Percentiles rank a stretch among this genome's conserved stretches.
These are phyloP conservation scores for Enoplolaimus lenunculus DNA, from an alignment of 2,888 invertebrate genomes.

Conservation along the genomic window DNA sequence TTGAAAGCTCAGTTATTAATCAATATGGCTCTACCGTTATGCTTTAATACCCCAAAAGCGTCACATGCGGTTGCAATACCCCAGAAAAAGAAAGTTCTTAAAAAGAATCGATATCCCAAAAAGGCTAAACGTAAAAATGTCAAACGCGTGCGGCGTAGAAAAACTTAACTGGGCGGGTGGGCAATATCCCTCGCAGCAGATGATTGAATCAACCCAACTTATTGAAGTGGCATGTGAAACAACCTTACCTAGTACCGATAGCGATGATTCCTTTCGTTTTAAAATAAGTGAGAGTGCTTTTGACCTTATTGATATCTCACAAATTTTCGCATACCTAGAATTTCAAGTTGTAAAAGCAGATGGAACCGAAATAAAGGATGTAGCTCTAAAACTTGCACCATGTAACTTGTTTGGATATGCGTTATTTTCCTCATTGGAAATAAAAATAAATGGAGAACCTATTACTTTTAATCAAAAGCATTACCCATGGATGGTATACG, in stretches of 20 bases:
- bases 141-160: slow-evolving; percentile 2
- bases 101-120: no score
- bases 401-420: slow-evolving; percentile 6
- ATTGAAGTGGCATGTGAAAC: slow-evolving; percentile 5
- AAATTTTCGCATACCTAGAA: background rate
- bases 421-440: no score
- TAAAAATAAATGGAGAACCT: background rate
- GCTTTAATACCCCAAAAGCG: background rate
- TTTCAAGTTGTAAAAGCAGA: slow-evolving; percentile 3
- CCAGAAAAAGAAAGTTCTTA: no score
- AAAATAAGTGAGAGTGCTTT: no score
- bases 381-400: background rate
- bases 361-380: background rate
- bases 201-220: slow-evolving; percentile 1
- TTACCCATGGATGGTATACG: background rate
- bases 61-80: background rate
- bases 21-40: background rate
- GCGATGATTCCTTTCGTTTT: no score
- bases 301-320: background rate
- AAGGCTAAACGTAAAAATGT: no score
- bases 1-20: background rate
- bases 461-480: background rate
- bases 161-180: background rate
- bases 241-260: background rate
- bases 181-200: background rate